Evolutionary conservation across 2,113 vertebrate species (phyloP), one percentile per base, ranked within the genome.

Genomic region (Oriolus oriolus): DNA sequence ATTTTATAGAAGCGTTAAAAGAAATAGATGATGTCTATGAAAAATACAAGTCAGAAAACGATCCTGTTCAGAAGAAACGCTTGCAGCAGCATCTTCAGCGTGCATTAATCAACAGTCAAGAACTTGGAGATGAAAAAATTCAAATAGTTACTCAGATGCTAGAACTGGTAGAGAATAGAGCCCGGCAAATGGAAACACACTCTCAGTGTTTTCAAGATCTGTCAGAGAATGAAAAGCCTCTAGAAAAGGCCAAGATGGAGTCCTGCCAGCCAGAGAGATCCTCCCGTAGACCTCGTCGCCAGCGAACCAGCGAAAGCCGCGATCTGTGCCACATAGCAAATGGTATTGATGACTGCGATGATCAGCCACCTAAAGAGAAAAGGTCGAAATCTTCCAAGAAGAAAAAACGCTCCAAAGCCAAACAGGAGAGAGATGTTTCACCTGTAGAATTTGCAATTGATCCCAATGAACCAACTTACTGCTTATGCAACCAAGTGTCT

Each of bases 121-220:
- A 99, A 96, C 98, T 99, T 41, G 99, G 99, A 24, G 99, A 99
- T 47, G 99, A 99, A 97, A 99, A 99, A 96, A 99, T 99, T 95
- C 99, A 99, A 18, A 98, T 99, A 84, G 99, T 99, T 63, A 99
- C 99, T 39, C 99, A 99, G 91, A 99, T 99, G 99, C 98, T 99
- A 2, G 99, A 99, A 97, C 96, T 99, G 93, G 99, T 99, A 80
- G 99, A 99, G 97, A 99, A 99, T 77, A 98, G 99, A 79, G 99
- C 99, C 33, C 98, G 99, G 49, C 99, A 99, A 94, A 99, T 99
- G 98, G 99, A 99, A 91, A 98, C 99, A 2, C 99, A 99, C 84
- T 99, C 99, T 15, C 98, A 99, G 52, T 99, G 98, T 95, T 98
- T 99, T 64, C 98, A 99, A 95, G 99, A 99, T 60, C 97, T 98